Percentiles rank a stretch among this genome's conserved stretches.
phyloP scores from a whole-genome alignment of 2,888 invertebrate genomes.

The Eucriotettix oculatus region DNA sequence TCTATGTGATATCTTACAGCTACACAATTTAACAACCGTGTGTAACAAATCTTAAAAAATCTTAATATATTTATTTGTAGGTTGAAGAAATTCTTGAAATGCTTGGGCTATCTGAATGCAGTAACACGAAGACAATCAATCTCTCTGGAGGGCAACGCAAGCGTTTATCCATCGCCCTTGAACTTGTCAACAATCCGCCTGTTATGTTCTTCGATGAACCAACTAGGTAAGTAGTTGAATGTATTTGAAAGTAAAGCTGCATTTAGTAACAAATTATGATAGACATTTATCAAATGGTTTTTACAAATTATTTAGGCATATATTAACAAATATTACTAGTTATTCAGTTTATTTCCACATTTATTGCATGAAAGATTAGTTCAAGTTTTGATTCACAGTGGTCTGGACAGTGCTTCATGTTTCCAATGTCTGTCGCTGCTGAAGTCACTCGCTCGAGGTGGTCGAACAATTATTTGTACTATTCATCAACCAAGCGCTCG shows the following conservation, averaged over 20 bases:
- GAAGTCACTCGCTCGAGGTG: constrained; percentile 72
- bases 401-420: constrained; percentile 86
- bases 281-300: constrained; percentile 1
- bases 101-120: constrained; percentile 61
- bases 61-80: not conserved
- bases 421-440: constrained; percentile 81
- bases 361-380: no score
- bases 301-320: constrained; percentile 1
- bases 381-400: constrained; percentile 30
- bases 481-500: constrained; percentile 94
- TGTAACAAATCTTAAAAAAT: no score
- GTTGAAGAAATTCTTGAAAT: constrained; percentile 77
- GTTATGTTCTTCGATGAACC: constrained; percentile 97
- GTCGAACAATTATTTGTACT: constrained; percentile 84
- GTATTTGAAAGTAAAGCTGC: not conserved
- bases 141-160: constrained; percentile 86
- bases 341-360: no score
- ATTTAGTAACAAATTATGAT: not conserved
- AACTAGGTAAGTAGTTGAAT: constrained; percentile 27
- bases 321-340: not conserved
- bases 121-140: constrained; percentile 60
- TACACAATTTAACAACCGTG: no score
- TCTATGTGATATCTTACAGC: no score
- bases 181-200: constrained; percentile 89
- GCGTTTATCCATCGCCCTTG: constrained; percentile 76